Base-by-base conservation (phyloP, 2,797 vertebrate species). In the Mus caroli region DNA sequence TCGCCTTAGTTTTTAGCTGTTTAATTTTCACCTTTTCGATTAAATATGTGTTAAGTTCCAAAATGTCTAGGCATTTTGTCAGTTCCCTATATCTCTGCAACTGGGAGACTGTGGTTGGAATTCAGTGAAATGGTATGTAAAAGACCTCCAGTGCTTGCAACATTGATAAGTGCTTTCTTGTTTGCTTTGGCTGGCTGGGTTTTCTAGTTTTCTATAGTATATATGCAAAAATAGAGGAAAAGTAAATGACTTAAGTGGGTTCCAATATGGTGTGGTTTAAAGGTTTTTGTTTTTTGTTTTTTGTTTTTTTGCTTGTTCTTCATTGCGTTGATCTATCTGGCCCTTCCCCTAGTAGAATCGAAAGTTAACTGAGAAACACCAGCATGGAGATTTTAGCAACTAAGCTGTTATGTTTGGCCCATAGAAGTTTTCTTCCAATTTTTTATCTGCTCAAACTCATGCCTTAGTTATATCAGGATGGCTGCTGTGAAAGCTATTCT, bases 91-190 rank as follows among this genome's bases (percentile, higher is more conserved):
- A 67, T 14, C 22, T 43, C 43, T 85, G 83, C 62, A 62, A 15
- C 28, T 76, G 37, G 69, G 58, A 46, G 22, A 5, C 67, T 90
- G 7, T 77, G 64, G 13, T 26, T 62, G 82, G 22, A 6, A 86
- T 89, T 94, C 58, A 93, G 37, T 58, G 77, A 90, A 34, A 43
- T 14, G 1, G 80, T 2, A 10, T 43, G 14, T 20, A 75, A 54
- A 77, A 43, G 6, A 40, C 52, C 15, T 87, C 6, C 37, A 46
- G 43, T 60, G 28, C 15, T 6, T 67, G 78, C 6, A 78, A 94
- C 50, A 6, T 86, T 85, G 79, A 90, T 84, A 62, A 77, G 67
- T 88, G n/a, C 24, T 50, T 28, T 77, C 84, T 58, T 88, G 77
- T 94, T 73, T 22, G 20, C 77, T 92, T 56, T 73, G 37, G 1